Conservation (phyloP, 2,797 vertebrate species). For the Takifugu rubripes region DNA sequence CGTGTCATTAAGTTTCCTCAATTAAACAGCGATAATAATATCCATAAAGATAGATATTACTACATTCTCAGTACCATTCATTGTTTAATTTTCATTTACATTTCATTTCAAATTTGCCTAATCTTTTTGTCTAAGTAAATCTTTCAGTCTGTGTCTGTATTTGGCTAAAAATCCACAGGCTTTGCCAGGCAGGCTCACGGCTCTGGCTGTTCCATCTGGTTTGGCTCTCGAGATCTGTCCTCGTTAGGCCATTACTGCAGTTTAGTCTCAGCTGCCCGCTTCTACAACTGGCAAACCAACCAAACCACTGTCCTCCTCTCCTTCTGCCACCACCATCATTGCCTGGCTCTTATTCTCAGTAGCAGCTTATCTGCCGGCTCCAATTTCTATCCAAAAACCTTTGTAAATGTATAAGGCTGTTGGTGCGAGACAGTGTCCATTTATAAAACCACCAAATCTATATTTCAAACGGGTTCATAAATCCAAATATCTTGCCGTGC, state of each 20-base stretch:
- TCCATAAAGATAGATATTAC: too few species aligned
- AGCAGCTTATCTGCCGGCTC: constrained; percentile 37
- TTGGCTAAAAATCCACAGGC: constrained; percentile 43
- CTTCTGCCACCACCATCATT: constrained; percentile 38
- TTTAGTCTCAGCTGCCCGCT: constrained; percentile 71
- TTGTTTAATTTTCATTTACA: constrained; percentile 13
- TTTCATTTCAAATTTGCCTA: not conserved
- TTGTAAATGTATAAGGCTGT: constrained; percentile 16
- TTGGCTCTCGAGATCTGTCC: constrained; percentile 61
- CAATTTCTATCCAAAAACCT: constrained; percentile 26
- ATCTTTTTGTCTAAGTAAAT: constrained; percentile 16
- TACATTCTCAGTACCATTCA: constrained; percentile 16
- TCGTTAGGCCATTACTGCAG: constrained; percentile 62
- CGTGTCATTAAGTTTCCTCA: constrained; percentile 52
- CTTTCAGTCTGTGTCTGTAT: constrained; percentile 36
- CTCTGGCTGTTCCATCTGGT: constrained; percentile 62
- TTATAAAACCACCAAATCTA: not conserved
- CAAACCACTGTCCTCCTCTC: constrained; percentile 56
- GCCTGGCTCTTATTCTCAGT: constrained; percentile 32
- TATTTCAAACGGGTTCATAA: not conserved
- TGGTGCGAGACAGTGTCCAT: constrained; percentile 11
- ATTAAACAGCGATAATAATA: constrained; percentile 16
- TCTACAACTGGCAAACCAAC: constrained; percentile 67
- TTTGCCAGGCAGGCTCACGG: constrained; percentile 46
- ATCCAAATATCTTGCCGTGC: constrained; percentile 9